Evolutionary conservation across 1,140 invertebrate genomes (phyloP), one percentile per base, ranked within the genome.

Genomic region (Macrocentrus cingulum): DNA sequence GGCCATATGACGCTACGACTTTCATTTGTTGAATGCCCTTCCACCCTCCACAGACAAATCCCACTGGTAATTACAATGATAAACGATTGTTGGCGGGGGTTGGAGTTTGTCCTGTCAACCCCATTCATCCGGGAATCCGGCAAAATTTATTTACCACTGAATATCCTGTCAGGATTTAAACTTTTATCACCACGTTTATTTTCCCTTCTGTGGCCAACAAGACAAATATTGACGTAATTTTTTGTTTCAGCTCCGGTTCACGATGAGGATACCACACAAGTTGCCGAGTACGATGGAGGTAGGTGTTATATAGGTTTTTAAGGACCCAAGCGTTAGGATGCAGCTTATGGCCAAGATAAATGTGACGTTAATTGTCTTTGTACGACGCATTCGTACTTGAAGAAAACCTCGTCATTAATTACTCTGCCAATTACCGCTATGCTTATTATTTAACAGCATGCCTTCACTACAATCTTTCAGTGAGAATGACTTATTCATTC

Each of bases 161-260:
- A 8, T 3, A 8, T 13, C 36, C 18, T 18, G 15, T 41, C 39
- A 41, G 13, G n/a, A n/a, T n/a, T n/a, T n/a, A n/a, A n/a, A n/a
- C n/a, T n/a, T n/a, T n/a, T n/a, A n/a, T n/a, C n/a, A 41, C 15
- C 16, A 5, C 13, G 15, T 41, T 15, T 34, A 34, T 34, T 7
- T 34, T 34, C 29, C 6, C 11, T 42, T 7, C 6, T 18, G 41
- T 42, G 16, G 41, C n/a, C n/a, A n/a, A n/a, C n/a, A n/a, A n/a
- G 3, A 19, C 29, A 29, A 54, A 54, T 54, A 54, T 42, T 54
- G 37, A 54, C 18, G 16, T 13, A 36, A 56, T 55, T 64, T 44
- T 61, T 63, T 63, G 56, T 79, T 77, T 46, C 70, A 80, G 77
- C 77, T n/a, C 77, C 77, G 60, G 71, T 80, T 54, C 66, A 75